phyloP scores from a whole-genome alignment of 2,113 vertebrate species.

The Mus pahari region DNA sequence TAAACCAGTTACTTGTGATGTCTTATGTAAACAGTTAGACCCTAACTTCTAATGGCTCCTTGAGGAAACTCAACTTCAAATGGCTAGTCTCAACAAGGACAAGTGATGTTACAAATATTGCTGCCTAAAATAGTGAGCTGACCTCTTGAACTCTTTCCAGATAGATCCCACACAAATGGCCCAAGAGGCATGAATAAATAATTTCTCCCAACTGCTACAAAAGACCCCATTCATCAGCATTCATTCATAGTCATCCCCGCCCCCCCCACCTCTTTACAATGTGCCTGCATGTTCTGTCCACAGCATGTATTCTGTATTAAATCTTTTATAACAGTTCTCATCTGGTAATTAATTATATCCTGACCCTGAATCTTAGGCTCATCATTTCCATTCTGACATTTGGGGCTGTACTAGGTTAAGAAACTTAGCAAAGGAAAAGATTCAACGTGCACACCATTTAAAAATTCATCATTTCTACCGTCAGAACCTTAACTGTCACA shows the following conservation, averaged over 20 bases:
- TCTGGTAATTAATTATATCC: neutral
- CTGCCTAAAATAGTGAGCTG: neutral
- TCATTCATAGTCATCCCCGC: neutral
- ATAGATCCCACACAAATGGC: neutral
- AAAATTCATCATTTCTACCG: neutral
- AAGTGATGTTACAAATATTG: neutral
- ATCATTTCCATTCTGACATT: neutral
- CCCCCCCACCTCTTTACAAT: neutral
- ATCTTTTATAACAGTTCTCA: neutral
- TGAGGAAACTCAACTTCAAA: neutral
- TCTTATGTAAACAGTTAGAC: neutral
- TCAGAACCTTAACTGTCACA: slow-evolving; percentile 46
- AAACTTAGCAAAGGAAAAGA: neutral
- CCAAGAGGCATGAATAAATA: neutral
- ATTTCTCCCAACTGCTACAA: neutral
- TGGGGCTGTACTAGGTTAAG: neutral
- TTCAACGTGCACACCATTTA: neutral
- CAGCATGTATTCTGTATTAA: neutral
- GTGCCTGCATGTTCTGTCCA: neutral
- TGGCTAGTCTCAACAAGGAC: neutral
- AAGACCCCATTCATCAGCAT: neutral
- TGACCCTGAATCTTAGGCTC: neutral
- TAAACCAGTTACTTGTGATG: neutral
- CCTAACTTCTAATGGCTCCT: neutral
- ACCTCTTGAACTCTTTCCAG: neutral